A percentile compares a stretch with the other conserved stretches of the same genome.
phyloP scores from a whole-genome alignment of 2,797 vertebrate species.

The Poecilia velifera region DNA sequence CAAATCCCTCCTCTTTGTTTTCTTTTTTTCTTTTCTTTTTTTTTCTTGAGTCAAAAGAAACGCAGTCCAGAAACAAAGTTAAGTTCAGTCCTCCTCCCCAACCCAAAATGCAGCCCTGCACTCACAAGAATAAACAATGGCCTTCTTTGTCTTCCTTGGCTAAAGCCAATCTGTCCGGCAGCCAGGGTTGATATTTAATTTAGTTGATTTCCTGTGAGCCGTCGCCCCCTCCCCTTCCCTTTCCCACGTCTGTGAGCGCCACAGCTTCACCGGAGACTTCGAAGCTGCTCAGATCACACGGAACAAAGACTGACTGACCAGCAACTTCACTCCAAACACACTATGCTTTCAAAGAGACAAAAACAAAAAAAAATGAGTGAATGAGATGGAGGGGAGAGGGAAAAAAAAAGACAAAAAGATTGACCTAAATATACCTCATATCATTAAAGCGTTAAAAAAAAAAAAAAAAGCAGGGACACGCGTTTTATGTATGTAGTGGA shows the following conservation, averaged over 20 bases:
- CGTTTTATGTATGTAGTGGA: slow-evolving; percentile 90
- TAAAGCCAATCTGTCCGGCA: slow-evolving; percentile 77
- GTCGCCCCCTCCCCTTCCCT: slow-evolving; percentile 17
- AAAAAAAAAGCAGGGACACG: slow-evolving; percentile 84
- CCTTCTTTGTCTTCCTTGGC: slow-evolving; percentile 83
- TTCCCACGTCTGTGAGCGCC: slow-evolving; percentile 68
- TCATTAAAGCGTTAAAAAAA: slow-evolving; percentile 79
- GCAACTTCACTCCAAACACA: slow-evolving; percentile 78
- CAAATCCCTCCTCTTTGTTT: not conserved
- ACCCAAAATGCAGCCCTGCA: slow-evolving; percentile 73
- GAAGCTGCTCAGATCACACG: slow-evolving; percentile 78
- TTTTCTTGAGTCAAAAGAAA: slow-evolving; percentile 43
- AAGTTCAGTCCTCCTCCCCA: slow-evolving; percentile 36
- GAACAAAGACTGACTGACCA: slow-evolving; percentile 80
- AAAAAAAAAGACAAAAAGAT: slow-evolving; percentile 76
- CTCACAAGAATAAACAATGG: slow-evolving; percentile 77
- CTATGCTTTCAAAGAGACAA: slow-evolving; percentile 78
- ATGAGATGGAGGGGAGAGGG: slow-evolving; percentile 31
- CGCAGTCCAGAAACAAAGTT: slow-evolving; percentile 39
- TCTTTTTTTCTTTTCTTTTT: not conserved
- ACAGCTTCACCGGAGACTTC: slow-evolving; percentile 75
- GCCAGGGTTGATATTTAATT: slow-evolving; percentile 79
- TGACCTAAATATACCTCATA: slow-evolving; percentile 89
- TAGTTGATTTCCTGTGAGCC: slow-evolving; percentile 74
- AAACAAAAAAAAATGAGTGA: slow-evolving; percentile 28